Evolutionary conservation across 2,888 invertebrate species (phyloP).

Genomic region (Digitonthophagus gazella): DNA sequence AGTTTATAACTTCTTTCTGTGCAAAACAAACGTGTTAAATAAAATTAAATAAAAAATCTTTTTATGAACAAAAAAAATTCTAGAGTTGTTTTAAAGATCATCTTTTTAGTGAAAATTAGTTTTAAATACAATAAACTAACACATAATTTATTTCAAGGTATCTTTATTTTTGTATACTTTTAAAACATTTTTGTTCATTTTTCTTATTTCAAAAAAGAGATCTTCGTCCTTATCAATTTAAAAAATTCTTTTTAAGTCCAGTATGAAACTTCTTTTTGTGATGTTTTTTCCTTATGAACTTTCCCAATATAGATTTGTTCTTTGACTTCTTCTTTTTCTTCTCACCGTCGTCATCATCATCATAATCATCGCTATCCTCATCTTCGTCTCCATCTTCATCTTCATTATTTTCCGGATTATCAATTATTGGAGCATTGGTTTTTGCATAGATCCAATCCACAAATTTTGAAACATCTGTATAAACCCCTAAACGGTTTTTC

Average conservation of each 20-base stretch:
- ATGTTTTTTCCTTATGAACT: neutral
- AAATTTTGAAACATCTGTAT: conserved; percentile 60
- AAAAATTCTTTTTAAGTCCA: too few species aligned
- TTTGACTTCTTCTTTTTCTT: neutral
- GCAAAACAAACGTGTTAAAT: too few species aligned
- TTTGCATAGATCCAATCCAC: conserved; percentile 55
- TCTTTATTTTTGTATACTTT: too few species aligned
- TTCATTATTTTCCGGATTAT: neutral
- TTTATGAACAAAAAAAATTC: too few species aligned
- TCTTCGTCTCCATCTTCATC: neutral
- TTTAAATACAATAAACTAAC: too few species aligned
- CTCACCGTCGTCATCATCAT: neutral
- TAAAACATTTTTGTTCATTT: neutral
- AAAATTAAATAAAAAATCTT: too few species aligned
- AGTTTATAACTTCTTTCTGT: too few species aligned
- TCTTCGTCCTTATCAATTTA: neutral
- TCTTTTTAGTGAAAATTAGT: too few species aligned
- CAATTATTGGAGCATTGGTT: conserved; percentile 4
- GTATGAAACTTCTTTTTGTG: neutral
- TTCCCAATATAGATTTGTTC: neutral
- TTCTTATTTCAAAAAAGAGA: neutral
- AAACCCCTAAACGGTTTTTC: conserved; percentile 57
- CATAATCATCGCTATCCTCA: neutral
- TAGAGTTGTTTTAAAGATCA: too few species aligned
- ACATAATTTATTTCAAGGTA: too few species aligned